Base-by-base conservation (phyloP, 2,113 vertebrate genomes). In the Octodon degus region DNA sequence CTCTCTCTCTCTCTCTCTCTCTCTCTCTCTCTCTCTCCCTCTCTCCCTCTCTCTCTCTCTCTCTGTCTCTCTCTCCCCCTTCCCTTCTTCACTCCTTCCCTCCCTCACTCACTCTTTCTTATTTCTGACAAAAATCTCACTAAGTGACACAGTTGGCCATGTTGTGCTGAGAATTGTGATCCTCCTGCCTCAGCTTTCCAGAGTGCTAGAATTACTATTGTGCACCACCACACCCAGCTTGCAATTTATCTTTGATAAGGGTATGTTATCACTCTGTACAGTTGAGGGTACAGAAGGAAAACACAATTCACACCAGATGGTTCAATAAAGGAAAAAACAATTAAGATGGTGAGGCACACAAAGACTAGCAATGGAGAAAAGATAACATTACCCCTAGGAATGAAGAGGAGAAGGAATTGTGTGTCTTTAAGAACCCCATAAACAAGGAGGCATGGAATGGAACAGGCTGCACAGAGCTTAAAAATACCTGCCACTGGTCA, bases 221-320 rank as follows among this genome's bases (percentile, higher is more conserved):
- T 43, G 43, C 43, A 43, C 43, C 5, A 43, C 25, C 25, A 30
- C 13, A 16, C 2, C 13, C 24, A 76, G 37, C 22, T 76, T 82
- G 50, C 12, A 94, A 94, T 89, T 86, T 50, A 86, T 24, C 14
- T 94, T 83, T 93, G 80, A 81, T 47, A 37, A 1, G 40, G 68
- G 30, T 77, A 14, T 90, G 43, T 47, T 43, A 68, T 83, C 82
- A 82, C 43, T 94, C 30, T 90, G 5, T 47, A 68, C 32, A 89
- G 10, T 81, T 22, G 93, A 43, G 0, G 24, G 67, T 47, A 20
- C 34, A 92, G 53, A 85, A 91, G 43, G 34, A 93, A 79, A 86
- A 84, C 5, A 87, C 37, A 95, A 88, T 88, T 86, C 55, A 90
- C 65, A 20, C 27, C 40, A 85, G 40, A 67, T 62, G 43, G 19